These are phyloP conservation scores for Ctenopoma kingsleyae DNA, from an alignment of 2,797 vertebrate species.

Conservation along the genomic window DNA sequence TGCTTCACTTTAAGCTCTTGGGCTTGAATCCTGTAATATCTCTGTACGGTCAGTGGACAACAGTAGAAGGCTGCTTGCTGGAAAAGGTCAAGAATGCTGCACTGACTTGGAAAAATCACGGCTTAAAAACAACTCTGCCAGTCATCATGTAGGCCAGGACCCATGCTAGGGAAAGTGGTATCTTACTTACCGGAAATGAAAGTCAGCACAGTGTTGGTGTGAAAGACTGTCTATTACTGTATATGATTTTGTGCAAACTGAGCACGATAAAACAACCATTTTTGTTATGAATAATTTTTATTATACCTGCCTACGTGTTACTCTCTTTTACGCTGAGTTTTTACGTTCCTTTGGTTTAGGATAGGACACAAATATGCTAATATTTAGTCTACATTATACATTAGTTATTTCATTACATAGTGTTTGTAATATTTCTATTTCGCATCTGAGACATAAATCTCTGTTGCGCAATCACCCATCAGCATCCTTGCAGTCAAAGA, in stretches of 20 bases:
- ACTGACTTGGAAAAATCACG: conserved; percentile 25
- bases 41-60: conserved; percentile 27
- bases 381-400: conserved; percentile 5
- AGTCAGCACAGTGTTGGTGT: background rate
- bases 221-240: too few species aligned
- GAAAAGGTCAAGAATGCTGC: conserved; percentile 38
- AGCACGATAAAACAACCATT: background rate
- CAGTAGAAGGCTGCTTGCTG: conserved; percentile 3
- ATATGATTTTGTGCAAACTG: background rate
- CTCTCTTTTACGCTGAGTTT: background rate
- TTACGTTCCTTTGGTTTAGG: background rate
- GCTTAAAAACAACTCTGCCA: conserved; percentile 12
- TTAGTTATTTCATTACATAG: conserved; percentile 6
- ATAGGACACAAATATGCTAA: background rate
- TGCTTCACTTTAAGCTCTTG: conserved; percentile 42
- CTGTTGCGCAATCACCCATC: conserved; percentile 16
- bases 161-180: background rate
- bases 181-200: background rate
- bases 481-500: conserved; percentile 26
- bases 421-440: background rate
- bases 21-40: conserved; percentile 27
- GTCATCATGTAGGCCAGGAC: background rate
- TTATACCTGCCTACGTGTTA: background rate
- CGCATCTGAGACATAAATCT: background rate
- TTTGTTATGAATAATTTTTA: background rate